Percentiles rank a stretch among this genome's conserved stretches.
Conservation (phyloP, 2,797 vertebrate genomes). For the Potorous gilbertii region DNA sequence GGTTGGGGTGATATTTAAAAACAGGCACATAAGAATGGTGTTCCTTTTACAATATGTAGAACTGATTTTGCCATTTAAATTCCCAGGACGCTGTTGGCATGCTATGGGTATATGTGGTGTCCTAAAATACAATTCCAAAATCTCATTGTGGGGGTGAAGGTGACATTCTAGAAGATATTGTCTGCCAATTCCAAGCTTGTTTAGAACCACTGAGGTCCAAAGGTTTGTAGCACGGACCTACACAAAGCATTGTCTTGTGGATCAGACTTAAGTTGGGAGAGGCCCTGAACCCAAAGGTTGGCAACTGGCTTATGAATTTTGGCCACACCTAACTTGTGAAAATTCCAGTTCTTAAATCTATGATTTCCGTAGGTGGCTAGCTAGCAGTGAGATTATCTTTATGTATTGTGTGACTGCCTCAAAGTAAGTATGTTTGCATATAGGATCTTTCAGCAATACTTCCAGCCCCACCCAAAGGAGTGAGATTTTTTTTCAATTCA, state of each 20-base stretch:
- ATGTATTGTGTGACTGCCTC: too few species aligned
- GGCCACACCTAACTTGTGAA: background rate
- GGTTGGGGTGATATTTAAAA: background rate
- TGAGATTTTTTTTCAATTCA: too few species aligned
- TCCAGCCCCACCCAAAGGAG: too few species aligned
- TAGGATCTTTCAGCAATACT: too few species aligned
- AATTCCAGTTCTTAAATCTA: background rate
- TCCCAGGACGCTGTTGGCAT: background rate
- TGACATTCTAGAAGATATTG: background rate
- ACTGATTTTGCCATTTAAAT: background rate
- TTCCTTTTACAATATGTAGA: background rate
- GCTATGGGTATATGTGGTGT: background rate
- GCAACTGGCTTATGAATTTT: background rate
- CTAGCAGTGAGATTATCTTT: too few species aligned
- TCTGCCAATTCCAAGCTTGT: too few species aligned
- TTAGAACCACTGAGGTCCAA: too few species aligned
- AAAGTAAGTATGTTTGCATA: too few species aligned
- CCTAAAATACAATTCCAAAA: background rate
- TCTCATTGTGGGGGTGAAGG: background rate
- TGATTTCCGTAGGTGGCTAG: too few species aligned
- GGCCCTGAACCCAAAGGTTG: background rate
- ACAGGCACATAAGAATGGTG: background rate
- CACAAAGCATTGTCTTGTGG: background rate
- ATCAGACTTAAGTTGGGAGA: too few species aligned
- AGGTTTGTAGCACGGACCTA: background rate